Evolutionary conservation across 2,113 vertebrate genomes (phyloP), one percentile per base, ranked within the genome.

Genomic region (Rhinichthys klamathensis): DNA sequence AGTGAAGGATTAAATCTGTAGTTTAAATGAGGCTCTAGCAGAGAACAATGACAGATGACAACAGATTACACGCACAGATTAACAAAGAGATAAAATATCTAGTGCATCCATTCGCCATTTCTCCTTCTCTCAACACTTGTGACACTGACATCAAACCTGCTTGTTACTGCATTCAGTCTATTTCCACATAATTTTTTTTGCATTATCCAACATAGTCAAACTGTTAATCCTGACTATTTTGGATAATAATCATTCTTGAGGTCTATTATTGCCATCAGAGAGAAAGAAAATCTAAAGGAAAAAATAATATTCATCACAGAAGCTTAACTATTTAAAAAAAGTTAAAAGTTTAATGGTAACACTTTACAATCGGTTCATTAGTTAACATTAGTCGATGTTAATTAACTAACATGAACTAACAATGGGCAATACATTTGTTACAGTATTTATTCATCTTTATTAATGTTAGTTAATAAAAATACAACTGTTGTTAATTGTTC

Each of bases 41-140:
- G 85, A 84, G 89, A 91, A 94, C 92, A 94, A 91, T 93, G 91
- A 93, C 93, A 93, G 90, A 92, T 92, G 93, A 92, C 87, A 86
- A 87, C 84, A 93, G 93, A 93, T 94, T 93, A 94, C 90, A 92
- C 83, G 46, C 13, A 51, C 84, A 92, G 93, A 93, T 94, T 93
- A 94, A 88, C 90, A 58, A 10, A 46, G 74, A 21, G 75, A 82
- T 21, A 58, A 75, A 80, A 72, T 77, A 73, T 76, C 49, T 51
- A 35, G 25, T 41, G 77, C 63, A 73, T 72, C 44, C 44, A 32
- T 83, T 27, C 32, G 63, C 73, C 65, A 67, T 82, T 73, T 32
- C 18, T 61, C 21, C 13, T 41, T 32, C 12, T 38, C 21, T 54
- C 56, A 70, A 18, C 9, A 61, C 27, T n/a, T 61, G 16, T 9